These are phyloP conservation scores for Esox niger DNA, from an alignment of 2,113 vertebrate species.

Conservation along the genomic window DNA sequence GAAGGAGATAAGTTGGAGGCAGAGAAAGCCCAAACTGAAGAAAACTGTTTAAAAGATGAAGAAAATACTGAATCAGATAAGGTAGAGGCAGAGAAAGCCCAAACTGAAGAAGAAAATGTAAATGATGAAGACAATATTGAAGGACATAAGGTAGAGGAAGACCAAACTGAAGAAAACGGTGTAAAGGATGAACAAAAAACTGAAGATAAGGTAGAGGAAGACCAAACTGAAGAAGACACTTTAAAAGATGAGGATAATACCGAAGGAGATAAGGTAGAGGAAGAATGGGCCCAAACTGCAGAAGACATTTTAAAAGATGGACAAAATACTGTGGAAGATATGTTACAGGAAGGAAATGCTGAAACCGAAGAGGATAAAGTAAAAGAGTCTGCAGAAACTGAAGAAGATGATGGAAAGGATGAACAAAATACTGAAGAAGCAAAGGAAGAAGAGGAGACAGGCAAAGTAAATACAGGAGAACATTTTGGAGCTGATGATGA, in stretches of 20 bases:
- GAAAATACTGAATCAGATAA: background rate
- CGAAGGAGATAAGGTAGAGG: slow-evolving; percentile 10
- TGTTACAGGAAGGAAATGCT: slow-evolving; percentile 12
- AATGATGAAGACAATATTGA: background rate
- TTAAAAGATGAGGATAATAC: background rate
- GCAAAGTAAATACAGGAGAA: too few relatives aligned
- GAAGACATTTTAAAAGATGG: slow-evolving; percentile 2
- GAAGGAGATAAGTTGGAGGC: slow-evolving; percentile 13
- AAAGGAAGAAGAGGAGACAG: background rate
- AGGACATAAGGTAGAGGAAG: background rate
- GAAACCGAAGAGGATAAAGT: too few relatives aligned
- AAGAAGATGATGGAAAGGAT: too few relatives aligned
- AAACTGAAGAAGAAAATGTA: background rate
- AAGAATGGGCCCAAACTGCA: slow-evolving; percentile 18
- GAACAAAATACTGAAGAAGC: background rate
- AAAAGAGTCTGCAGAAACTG: too few relatives aligned
- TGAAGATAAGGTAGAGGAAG: background rate
- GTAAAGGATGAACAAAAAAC: background rate
- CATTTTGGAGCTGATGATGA: too few relatives aligned
- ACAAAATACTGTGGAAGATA: background rate
- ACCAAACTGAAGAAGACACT: slow-evolving; percentile 14
- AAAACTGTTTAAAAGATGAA: too few relatives aligned
- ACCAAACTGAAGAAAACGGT: slow-evolving; percentile 1
- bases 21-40: slow-evolving; percentile 10
- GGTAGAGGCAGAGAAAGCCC: background rate